Conservation (phyloP, 1,140 invertebrate species). For the Drosophila sulfurigaster region DNA sequence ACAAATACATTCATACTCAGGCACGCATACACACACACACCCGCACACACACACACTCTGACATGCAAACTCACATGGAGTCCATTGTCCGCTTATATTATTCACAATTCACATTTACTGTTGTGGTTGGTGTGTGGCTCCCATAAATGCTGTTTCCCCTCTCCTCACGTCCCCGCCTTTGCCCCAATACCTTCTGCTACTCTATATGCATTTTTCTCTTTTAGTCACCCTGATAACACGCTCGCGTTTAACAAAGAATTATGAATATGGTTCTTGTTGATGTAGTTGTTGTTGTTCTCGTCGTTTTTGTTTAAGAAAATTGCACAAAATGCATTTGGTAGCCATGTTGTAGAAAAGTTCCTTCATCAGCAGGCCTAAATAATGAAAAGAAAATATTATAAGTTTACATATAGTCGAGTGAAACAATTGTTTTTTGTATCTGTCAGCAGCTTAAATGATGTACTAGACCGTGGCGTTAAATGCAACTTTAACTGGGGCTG, state of each 20-base stretch:
- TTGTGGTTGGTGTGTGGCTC: constrained; percentile 29
- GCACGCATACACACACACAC: constrained; percentile 6
- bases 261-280: constrained; percentile 37
- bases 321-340: constrained; percentile 70
- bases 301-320: constrained; percentile 47
- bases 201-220: constrained; percentile 9
- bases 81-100: constrained; percentile 55
- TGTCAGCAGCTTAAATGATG: constrained; percentile 66
- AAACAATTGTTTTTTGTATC: constrained; percentile 15
- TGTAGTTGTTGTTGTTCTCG: constrained; percentile 30
- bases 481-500: constrained; percentile 25
- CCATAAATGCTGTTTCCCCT: constrained; percentile 10
- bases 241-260: constrained; percentile 67
- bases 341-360: constrained; percentile 30
- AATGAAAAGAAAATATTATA: constrained; percentile 40
- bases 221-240: constrained; percentile 59
- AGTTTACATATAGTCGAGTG: background rate
- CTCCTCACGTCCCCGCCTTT: background rate
- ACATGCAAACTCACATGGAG: constrained; percentile 6
- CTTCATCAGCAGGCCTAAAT: constrained; percentile 76
- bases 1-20: background rate
- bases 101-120: constrained; percentile 21
- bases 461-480: constrained; percentile 64
- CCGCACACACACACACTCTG: constrained; percentile 4
- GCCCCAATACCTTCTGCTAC: background rate